These are phyloP conservation scores for Cardiocondyla obscurior DNA, from an alignment of 1,140 invertebrate species.

Conservation along the genomic window DNA sequence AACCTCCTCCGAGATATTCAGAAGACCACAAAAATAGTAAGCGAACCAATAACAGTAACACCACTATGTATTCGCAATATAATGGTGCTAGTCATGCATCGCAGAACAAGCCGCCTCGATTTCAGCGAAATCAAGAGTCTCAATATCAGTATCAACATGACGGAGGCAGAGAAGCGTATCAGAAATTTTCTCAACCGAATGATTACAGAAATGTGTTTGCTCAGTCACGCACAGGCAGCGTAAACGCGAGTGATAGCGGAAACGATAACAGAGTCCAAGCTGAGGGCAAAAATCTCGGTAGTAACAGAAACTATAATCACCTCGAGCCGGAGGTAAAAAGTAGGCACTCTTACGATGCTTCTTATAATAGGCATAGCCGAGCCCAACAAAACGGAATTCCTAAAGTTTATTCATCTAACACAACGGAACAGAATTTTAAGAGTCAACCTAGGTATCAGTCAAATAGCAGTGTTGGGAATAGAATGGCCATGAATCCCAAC, in stretches of 20 bases:
- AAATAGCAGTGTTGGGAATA: slow-evolving; percentile 65
- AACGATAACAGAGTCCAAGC: slow-evolving; percentile 60
- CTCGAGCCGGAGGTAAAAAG: slow-evolving; percentile 64
- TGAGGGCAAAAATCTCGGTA: slow-evolving; percentile 63
- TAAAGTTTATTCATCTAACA: slow-evolving; percentile 64
- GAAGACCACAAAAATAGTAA: slow-evolving; percentile 75
- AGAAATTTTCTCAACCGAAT: slow-evolving; percentile 50
- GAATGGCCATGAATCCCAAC: slow-evolving; percentile 55
- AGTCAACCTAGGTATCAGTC: slow-evolving; percentile 71
- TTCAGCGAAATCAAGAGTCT: slow-evolving; percentile 77
- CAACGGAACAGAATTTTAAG: slow-evolving; percentile 74
- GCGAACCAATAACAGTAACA: slow-evolving; percentile 66
- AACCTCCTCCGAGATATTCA: slow-evolving; percentile 75
- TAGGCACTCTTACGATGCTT: slow-evolving; percentile 69
- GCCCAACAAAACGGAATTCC: slow-evolving; percentile 66
- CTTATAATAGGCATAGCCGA: slow-evolving; percentile 73
- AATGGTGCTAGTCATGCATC: slow-evolving; percentile 64
- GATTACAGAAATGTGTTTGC: slow-evolving; percentile 68
- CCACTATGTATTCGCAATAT: slow-evolving; percentile 65
- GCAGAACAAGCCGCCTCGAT: slow-evolving; percentile 80
- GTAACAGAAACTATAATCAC: slow-evolving; percentile 64
- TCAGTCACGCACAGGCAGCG: slow-evolving; percentile 65
- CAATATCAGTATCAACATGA: slow-evolving; percentile 72
- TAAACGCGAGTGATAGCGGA: slow-evolving; percentile 54
- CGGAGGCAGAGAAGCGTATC: slow-evolving; percentile 56